Base-by-base conservation (phyloP, 2,797 vertebrate genomes). In the Syngnathus acus region DNA sequence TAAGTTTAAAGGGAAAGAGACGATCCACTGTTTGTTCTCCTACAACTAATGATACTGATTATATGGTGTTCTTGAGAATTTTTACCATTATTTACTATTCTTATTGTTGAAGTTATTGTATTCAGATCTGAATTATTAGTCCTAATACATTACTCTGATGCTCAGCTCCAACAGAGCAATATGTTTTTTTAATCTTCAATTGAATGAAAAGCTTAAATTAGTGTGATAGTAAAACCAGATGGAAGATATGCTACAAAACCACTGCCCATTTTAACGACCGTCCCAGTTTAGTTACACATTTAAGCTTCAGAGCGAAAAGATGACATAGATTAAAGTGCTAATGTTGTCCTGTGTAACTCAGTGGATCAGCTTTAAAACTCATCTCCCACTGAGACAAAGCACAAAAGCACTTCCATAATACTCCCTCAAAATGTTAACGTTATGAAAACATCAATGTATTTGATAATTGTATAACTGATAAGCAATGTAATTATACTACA, bases 391-490 rank as follows among this genome's bases (percentile, higher is more conserved):
- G 72, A 58, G 73, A 70, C n/a, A 26, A 40, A 43, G 70, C 45
- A 59, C n/a, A 62, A 73, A 69, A 65, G 53, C 67, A 43, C 62
- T 43, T 5, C n/a, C 61, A 32, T n/a, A 50, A 32, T 32, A 32
- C 26, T 32, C 26, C 26, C 26, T 32, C 3, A 65, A 79, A 80
- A 72, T 71, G 61, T 65, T 71, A 81, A 78, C 79, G 64, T 76
- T 79, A 77, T 64, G 58, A 73, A 84, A 79, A 80, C 68, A 59
- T 74, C 60, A 62, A 69, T 70, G 59, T 68, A 66, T 65, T 72
- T 83, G 76, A 82, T 84, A 75, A 79, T 74, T 64, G 76, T 48
- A 69, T 76, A 77, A 78, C 60, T 74, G 82, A 85, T 86, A 81
- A 86, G 75, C 73, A 76, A 71, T 69, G 78, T 77, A 81, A 87